These are phyloP conservation scores for Amphiprion clarkii DNA, from an alignment of 2,797 vertebrate species.

Conservation along the genomic window DNA sequence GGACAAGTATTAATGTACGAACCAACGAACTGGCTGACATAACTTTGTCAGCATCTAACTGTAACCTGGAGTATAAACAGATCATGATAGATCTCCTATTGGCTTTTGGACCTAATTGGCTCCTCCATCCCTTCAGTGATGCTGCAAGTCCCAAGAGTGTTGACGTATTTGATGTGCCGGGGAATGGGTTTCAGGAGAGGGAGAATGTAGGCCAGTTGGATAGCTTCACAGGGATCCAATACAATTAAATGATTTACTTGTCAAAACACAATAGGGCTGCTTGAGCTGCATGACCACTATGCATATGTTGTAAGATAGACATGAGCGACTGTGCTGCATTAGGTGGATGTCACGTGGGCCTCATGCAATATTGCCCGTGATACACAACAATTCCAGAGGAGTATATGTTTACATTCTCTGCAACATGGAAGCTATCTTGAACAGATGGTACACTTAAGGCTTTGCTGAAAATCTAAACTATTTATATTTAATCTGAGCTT, in stretches of 20 bases:
- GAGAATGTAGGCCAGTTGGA: conserved; percentile 52
- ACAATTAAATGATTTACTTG: conserved; percentile 65
- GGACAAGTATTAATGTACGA: conserved; percentile 42
- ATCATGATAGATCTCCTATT: conserved; percentile 62
- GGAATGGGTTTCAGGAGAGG: conserved; percentile 52
- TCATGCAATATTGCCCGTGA: conserved; percentile 5
- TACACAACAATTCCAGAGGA: background rate
- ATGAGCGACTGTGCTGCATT: background rate
- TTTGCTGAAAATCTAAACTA: conserved; percentile 33
- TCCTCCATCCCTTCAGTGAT: conserved; percentile 61
- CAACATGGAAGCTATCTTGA: conserved; percentile 26
- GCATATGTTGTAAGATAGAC: conserved; percentile 1
- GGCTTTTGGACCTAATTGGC: conserved; percentile 69
- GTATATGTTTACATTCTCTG: background rate
- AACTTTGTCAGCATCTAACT: conserved; percentile 44
- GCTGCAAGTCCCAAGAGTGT: conserved; percentile 51
- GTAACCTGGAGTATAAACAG: conserved; percentile 54
- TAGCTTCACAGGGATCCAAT: conserved; percentile 48
- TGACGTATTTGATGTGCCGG: conserved; percentile 56
- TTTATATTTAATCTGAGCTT: conserved; percentile 37
- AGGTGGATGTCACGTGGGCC: background rate
- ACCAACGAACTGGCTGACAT: conserved; percentile 34
- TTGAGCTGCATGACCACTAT: conserved; percentile 15
- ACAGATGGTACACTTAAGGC: background rate
- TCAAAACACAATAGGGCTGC: conserved; percentile 50